Base-by-base conservation (phyloP, 1,140 invertebrate genomes). In the Ooceraea biroi region DNA sequence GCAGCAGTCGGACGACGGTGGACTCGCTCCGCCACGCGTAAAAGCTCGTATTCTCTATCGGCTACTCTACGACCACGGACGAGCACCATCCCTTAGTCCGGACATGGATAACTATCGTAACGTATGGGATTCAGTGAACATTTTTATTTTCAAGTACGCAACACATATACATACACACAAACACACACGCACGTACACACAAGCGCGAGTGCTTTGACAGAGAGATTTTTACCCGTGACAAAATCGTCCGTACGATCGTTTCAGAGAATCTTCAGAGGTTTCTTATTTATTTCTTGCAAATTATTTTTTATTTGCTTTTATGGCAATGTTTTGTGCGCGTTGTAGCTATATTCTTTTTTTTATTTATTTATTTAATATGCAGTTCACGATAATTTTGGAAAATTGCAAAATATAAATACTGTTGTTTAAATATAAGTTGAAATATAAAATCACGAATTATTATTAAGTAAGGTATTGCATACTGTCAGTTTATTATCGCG, bases 1-100 rank as follows among this genome's bases (percentile, higher is more conserved):
- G 96, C 95, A 97, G 96, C 96, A 98, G 95, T 97, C 97, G 93
- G 97, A 98, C 96, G 97, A 97, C 97, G 97, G 97, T 97, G 97
- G 97, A 95, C 96, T 97, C 95, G 97, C 96, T 95, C 96, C 96
- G 96, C 97, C 97, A 97, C 97, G 97, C 97, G 96, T 95, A 98
- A 98, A 96, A 97, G 97, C 96, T 95, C 97, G 97, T 95, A 80
- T 95, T 96, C 96, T 93, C 95, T 95, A 93, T 95, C 96, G 92
- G 92, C 95, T 94, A 95, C 93, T 82, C 90, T 93, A 94, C 89
- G 94, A 93, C 94, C 95, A 94, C 93, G 93, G 93, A 94, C 93
- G 93, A 94, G 91, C 92, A 93, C 90, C n/a, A n/a, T 89, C 87
- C 84, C 74, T 89, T 87, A 90, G 90, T 89, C 80, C 90, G 82